phyloP scores from a whole-genome alignment of 2,888 invertebrate genomes.

The Acleris laterana region DNA sequence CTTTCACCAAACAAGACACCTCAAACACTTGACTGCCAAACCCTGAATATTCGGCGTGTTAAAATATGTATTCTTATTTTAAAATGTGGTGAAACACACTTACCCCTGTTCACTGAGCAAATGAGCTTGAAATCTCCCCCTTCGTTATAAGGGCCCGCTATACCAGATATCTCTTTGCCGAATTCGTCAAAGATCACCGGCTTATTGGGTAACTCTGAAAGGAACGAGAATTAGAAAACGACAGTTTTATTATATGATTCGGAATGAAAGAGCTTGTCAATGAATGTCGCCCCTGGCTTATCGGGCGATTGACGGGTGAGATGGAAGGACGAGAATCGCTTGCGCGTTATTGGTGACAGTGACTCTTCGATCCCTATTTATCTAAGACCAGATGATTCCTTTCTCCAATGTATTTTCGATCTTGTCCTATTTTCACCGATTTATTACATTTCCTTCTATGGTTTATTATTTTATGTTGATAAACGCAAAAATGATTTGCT shows the following conservation, averaged over 20 bases:
- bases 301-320: constrained; percentile 30
- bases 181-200: constrained; percentile 89
- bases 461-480: background rate
- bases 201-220: constrained; percentile 89
- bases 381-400: background rate
- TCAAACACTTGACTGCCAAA: constrained; percentile 12
- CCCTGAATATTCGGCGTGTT: constrained; percentile 38
- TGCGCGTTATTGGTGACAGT: constrained; percentile 17
- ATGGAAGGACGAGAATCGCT: constrained; percentile 28
- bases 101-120: constrained; percentile 90
- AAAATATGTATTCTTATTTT: constrained; percentile 44
- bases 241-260: constrained; percentile 36
- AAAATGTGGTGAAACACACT: constrained; percentile 49
- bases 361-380: background rate
- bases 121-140: constrained; percentile 89
- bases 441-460: background rate
- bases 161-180: constrained; percentile 85
- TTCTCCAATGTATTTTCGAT: background rate
- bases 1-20: constrained; percentile 1
- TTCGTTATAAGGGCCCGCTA: constrained; percentile 90
- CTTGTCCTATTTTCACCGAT: no score
- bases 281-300: constrained; percentile 31
- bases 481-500: background rate
- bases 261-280: constrained; percentile 36
- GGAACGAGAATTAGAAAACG: constrained; percentile 39